phyloP scores from a whole-genome alignment of 1,140 invertebrate species.

The Drosophila chauvacae region DNA sequence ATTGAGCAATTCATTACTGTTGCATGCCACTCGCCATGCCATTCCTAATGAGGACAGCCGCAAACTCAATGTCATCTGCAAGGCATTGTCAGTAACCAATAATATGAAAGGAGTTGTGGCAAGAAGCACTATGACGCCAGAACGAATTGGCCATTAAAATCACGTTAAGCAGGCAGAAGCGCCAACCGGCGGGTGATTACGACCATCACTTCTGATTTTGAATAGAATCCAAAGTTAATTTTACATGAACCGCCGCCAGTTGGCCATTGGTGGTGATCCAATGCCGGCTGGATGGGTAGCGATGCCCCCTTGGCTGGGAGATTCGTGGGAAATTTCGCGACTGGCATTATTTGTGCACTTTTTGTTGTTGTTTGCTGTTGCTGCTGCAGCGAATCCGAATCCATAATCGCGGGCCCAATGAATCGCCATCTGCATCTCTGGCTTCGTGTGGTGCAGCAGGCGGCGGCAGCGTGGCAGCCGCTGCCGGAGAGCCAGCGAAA shows the following conservation, averaged over 20 bases:
- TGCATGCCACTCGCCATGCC: constrained; percentile 28
- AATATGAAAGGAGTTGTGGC: constrained; percentile 31
- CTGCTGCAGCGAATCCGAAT: constrained; percentile 62
- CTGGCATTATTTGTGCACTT: constrained; percentile 77
- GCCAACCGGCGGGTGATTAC: constrained; percentile 58
- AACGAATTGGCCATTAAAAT: constrained; percentile 70
- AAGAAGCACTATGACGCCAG: constrained; percentile 44
- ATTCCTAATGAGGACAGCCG: constrained; percentile 46
- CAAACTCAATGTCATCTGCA: constrained; percentile 66
- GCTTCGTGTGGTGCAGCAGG: constrained; percentile 50
- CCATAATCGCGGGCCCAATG: constrained; percentile 71
- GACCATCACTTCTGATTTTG: constrained; percentile 70
- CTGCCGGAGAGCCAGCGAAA: constrained; percentile 25
- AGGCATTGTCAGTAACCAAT: constrained; percentile 29
- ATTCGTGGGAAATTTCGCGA: constrained; percentile 76
- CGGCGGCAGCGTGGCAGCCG: constrained; percentile 17
- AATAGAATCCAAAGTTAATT: constrained; percentile 75
- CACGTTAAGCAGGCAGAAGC: constrained; percentile 73
- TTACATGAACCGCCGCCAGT: constrained; percentile 52
- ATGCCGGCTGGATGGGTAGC: constrained; percentile 40
- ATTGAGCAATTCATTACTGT: constrained; percentile 64
- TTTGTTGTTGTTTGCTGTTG: constrained; percentile 2
- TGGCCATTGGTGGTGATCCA: constrained; percentile 42
- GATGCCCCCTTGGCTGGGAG: constrained; percentile 37
- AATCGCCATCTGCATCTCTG: constrained; percentile 63